Base-by-base conservation (phyloP, 2,888 invertebrate genomes). In the Epiblema foenella region DNA sequence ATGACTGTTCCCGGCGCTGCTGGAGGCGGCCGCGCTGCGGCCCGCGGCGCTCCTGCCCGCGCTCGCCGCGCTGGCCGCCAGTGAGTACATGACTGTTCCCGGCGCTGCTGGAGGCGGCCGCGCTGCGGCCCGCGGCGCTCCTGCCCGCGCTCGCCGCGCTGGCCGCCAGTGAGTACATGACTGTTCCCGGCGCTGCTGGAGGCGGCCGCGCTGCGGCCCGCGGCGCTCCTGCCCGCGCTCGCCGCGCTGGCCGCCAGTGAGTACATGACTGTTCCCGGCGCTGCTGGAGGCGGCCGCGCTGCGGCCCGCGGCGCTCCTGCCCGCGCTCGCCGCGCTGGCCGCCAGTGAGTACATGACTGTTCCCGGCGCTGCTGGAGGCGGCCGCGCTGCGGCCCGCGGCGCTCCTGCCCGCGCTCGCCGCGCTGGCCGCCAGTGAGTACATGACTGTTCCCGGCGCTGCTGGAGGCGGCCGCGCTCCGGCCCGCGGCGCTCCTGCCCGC, bases 1-100 rank as follows among this genome's bases (percentile, higher is more conserved):
- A n/a, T n/a, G n/a, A n/a, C n/a, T n/a, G n/a, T n/a, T n/a, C n/a
- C 81, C 83, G 0, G 88, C 87, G 64, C 70, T 85, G 56, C 20
- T 70, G 0, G 80, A 76, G 0, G 68, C 65, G 0, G 66, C 74
- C 0, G 69, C 78, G 2, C 73, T 75, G 0, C 73, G 77, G 4
- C 76, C 88, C 7, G 77, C 79, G 4, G 81, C 81, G 0, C 37
- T 88, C 17, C 75, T 89, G 70, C 78, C 83, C n/a, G 80, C 84
- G 0, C 72, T 87, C 39, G 73, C 79, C 2, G 82, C 79, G 2
- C 68, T 87, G 2, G 82, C 85, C n/a, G n/a, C n/a, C n/a, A n/a
- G n/a, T n/a, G n/a, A n/a, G n/a, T n/a, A n/a, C n/a, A n/a, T n/a
- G n/a, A n/a, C n/a, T n/a, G n/a, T n/a, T n/a, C n/a, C 81, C 83